Percentiles rank a stretch among this genome's conserved stretches.
Evolutionary conservation across 2,888 invertebrate species (phyloP).

Genomic region (Ophion costatus): DNA sequence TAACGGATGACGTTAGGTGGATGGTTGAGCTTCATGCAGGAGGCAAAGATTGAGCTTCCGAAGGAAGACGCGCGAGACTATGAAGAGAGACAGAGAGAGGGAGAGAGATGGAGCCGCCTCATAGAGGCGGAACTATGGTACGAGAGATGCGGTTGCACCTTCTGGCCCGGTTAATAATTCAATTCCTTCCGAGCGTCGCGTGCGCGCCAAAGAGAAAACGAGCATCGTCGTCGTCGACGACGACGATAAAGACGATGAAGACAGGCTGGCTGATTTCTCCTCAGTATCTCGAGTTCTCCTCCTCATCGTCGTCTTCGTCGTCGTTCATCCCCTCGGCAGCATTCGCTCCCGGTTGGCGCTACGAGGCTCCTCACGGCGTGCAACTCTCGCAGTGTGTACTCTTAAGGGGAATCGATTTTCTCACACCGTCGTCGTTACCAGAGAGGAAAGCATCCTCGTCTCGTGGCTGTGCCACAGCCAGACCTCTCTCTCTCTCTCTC

Average conservation of each 20-base stretch:
- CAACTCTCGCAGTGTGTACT: conserved; percentile 70
- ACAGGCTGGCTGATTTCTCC: conserved; percentile 48
- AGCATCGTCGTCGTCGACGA: conserved; percentile 31
- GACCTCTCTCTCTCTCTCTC: conserved; percentile 35
- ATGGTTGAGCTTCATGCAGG: conserved; percentile 53
- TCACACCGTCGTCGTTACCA: conserved; percentile 66
- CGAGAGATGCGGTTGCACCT: conserved; percentile 79
- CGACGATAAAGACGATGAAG: conserved; percentile 47
- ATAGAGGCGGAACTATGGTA: conserved; percentile 52
- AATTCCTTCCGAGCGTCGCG: conserved; percentile 79
- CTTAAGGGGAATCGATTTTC: conserved; percentile 83
- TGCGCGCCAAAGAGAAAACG: conserved; percentile 67
- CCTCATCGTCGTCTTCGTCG: conserved; percentile 60
- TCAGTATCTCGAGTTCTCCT: conserved; percentile 46
- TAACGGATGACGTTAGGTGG: conserved; percentile 67
- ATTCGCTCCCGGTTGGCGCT: conserved; percentile 58
- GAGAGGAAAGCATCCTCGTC: conserved; percentile 50
- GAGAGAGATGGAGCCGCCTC: conserved; percentile 7
- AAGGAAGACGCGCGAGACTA: conserved; percentile 30
- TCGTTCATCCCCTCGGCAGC: conserved; percentile 54
- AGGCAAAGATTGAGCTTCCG: conserved; percentile 43
- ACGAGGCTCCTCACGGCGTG: conserved; percentile 37
- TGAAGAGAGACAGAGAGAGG: conserved; percentile 20
- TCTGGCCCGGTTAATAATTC: conserved; percentile 82
- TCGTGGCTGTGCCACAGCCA: conserved; percentile 30